Conservation (phyloP, 1,140 invertebrate species). For the Leptopilina boulardi region DNA sequence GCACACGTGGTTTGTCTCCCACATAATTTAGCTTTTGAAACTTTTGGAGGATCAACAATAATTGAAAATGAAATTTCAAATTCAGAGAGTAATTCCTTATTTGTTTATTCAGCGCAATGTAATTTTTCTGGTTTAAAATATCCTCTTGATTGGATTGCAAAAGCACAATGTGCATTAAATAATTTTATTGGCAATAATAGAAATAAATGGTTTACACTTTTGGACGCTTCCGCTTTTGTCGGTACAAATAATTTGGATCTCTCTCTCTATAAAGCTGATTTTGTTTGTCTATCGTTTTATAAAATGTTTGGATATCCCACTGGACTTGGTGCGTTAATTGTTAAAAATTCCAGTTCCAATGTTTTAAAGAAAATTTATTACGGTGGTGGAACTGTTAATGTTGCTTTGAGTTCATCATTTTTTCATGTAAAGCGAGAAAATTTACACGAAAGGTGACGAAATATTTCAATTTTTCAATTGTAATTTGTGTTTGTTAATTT, state of each 20-base stretch:
- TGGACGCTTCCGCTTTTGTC: slow-evolving; percentile 92
- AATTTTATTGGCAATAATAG: slow-evolving; percentile 61
- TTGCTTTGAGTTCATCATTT: slow-evolving; percentile 83
- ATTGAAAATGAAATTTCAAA: slow-evolving; percentile 35
- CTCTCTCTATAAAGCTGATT: slow-evolving; percentile 85
- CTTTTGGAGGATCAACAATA: slow-evolving; percentile 59
- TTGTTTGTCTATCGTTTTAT: slow-evolving; percentile 95
- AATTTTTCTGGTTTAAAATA: slow-evolving; percentile 97
- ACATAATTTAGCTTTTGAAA: slow-evolving; percentile 74
- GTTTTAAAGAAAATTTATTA: slow-evolving; percentile 88
- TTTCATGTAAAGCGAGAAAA: slow-evolving; percentile 82
- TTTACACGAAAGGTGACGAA: slow-evolving; percentile 83
- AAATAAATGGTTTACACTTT: slow-evolving; percentile 84
- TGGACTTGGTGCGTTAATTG: slow-evolving; percentile 91
- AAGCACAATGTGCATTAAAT: slow-evolving; percentile 81
- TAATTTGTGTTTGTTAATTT: neutral
- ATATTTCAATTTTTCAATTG: neutral
- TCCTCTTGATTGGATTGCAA: slow-evolving; percentile 84
- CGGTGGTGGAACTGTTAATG: slow-evolving; percentile 94
- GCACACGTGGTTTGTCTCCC: slow-evolving; percentile 76
- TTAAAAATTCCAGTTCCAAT: slow-evolving; percentile 82
- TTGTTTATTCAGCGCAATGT: slow-evolving; percentile 94
- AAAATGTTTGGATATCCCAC: slow-evolving; percentile 99
- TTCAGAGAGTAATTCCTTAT: slow-evolving; percentile 79
- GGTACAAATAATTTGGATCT: slow-evolving; percentile 90